phyloP scores from a whole-genome alignment of 2,888 invertebrate genomes.

The Blastobasis lacticolella region DNA sequence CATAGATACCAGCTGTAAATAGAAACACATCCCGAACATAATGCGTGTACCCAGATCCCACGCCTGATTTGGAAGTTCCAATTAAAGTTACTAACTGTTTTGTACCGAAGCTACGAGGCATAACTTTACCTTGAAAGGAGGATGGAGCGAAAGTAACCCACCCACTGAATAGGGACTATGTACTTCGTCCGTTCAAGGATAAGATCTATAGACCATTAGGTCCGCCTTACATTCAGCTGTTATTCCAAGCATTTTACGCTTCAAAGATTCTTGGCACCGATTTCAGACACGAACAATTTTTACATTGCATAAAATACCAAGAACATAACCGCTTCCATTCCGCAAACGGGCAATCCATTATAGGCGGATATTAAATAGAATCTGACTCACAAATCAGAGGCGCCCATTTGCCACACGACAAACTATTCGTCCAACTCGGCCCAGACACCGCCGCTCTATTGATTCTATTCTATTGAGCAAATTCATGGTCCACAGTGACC shows the following conservation, averaged over 20 bases:
- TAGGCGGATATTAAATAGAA: background rate
- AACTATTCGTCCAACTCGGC: conserved; percentile 10
- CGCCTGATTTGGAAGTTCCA: background rate
- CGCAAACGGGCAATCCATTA: background rate
- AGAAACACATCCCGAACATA: background rate
- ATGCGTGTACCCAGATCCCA: background rate
- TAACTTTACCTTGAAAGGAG: background rate
- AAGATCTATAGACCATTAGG: too few relatives aligned
- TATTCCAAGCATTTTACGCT: too few relatives aligned
- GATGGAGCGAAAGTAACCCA: too few relatives aligned
- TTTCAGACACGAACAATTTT: too few relatives aligned
- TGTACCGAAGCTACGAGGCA: background rate
- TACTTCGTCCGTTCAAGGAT: too few relatives aligned
- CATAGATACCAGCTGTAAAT: too few relatives aligned
- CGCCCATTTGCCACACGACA: conserved; percentile 9
- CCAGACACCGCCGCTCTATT: conserved; percentile 13
- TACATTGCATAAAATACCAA: too few relatives aligned
- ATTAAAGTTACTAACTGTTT: conserved; percentile 1
- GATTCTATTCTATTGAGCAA: conserved; percentile 28
- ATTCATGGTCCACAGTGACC: conserved; percentile 23
- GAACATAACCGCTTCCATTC: background rate
- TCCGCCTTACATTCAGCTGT: too few relatives aligned
- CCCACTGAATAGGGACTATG: too few relatives aligned
- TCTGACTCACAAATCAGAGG: conserved; percentile 6
- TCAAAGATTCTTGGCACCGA: too few relatives aligned